These are phyloP conservation scores for Sesia apiformis DNA, from an alignment of 2,888 invertebrate genomes.

Conservation along the genomic window DNA sequence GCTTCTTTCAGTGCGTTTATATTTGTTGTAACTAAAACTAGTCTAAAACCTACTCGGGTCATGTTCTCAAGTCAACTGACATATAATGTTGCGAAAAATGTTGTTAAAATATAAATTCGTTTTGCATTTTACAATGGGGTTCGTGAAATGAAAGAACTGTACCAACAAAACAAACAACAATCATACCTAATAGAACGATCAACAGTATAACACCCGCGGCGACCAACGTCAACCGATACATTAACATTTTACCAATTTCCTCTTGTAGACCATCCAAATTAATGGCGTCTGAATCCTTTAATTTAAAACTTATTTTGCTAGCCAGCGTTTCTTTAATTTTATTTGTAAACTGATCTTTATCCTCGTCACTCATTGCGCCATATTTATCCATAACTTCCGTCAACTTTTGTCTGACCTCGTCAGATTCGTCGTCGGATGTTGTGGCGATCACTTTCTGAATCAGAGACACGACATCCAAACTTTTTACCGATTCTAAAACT, in stretches of 20 bases:
- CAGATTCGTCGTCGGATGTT: constrained; percentile 39
- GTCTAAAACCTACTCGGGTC: no score
- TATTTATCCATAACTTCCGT: constrained; percentile 37
- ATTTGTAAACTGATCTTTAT: constrained; percentile 38
- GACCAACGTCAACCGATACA: constrained; percentile 33
- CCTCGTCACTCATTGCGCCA: constrained; percentile 35
- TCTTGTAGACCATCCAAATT: constrained; percentile 40
- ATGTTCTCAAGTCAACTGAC: no score
- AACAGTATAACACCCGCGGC: constrained; percentile 27
- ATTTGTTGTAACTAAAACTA: no score
- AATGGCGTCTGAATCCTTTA: constrained; percentile 30
- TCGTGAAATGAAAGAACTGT: no score
- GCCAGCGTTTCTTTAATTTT: constrained; percentile 48
- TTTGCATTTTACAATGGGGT: no score
- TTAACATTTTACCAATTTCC: constrained; percentile 36
- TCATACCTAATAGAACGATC: constrained; percentile 20
- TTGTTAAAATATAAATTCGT: no score
- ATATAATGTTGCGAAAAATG: no score
- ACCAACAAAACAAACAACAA: neutral
- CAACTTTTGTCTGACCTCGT: constrained; percentile 35
- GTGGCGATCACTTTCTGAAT: constrained; percentile 43
- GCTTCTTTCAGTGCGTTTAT: no score
- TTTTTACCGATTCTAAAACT: constrained; percentile 41
- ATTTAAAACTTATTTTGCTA: constrained; percentile 31
- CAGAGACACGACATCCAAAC: constrained; percentile 43